A percentile compares a stretch with the other conserved stretches of the same genome.
Evolutionary conservation across 1,140 invertebrate species (phyloP).

Genomic region (Drosophila pectinifera): DNA sequence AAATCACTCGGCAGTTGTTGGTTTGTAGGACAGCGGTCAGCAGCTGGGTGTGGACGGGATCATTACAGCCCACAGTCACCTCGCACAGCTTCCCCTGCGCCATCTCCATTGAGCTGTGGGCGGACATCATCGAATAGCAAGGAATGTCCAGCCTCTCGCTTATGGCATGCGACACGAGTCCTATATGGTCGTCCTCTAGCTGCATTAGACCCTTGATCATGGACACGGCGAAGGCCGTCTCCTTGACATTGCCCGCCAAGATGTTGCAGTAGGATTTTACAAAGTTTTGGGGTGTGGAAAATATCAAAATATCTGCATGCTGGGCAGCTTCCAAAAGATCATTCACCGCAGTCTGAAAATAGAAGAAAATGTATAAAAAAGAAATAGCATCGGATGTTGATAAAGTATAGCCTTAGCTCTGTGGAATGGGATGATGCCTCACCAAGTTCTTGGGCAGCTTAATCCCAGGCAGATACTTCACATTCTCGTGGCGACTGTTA

Average conservation of each 20-base stretch:
- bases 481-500: conserved; percentile 64
- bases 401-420: background rate
- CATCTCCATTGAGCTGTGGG: conserved; percentile 97
- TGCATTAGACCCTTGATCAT: conserved; percentile 98
- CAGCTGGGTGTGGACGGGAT: conserved; percentile 89
- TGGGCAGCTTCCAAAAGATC: conserved; percentile 95
- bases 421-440: background rate
- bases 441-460: conserved; percentile 60
- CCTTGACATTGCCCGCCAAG: conserved; percentile 94
- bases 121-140: conserved; percentile 98
- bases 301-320: conserved; percentile 97
- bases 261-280: conserved; percentile 93
- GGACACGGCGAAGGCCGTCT: conserved; percentile 95
- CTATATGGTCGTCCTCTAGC: conserved; percentile 94
- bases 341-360: conserved; percentile 96
- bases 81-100: conserved; percentile 99
- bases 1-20: conserved; percentile 96
- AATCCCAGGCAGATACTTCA: conserved; percentile 70
- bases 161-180: conserved; percentile 97
- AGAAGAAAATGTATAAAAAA: conserved; percentile 56
- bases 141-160: conserved; percentile 88
- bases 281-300: conserved; percentile 99
- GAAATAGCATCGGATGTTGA: background rate
- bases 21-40: conserved; percentile 96
- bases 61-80: conserved; percentile 97